Evolutionary conservation across 1,140 invertebrate genomes (phyloP).

Genomic region (Ceratosolen fusciceps): DNA sequence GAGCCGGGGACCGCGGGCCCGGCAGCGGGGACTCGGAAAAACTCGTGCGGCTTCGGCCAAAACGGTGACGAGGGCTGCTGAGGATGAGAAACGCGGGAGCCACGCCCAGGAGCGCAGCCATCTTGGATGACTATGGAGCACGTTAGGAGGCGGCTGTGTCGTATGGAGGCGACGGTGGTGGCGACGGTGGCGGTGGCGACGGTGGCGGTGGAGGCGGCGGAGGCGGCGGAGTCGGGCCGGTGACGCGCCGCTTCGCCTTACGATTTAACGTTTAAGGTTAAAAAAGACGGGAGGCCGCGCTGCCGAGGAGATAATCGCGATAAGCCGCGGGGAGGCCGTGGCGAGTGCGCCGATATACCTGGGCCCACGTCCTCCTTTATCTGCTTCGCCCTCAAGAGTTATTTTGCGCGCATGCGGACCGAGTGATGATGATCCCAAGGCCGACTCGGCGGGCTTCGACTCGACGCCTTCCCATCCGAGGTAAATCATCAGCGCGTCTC

Average conservation of each 20-base stretch:
- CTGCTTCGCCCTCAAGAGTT: conserved; percentile 16
- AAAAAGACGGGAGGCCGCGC: neutral
- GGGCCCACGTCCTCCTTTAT: conserved; percentile 9
- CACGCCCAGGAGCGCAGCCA: conserved; percentile 69
- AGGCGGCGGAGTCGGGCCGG: too few species aligned
- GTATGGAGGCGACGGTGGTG: too few species aligned
- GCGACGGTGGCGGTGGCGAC: too few species aligned
- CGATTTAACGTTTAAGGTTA: conserved; percentile 33
- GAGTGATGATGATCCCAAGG: conserved; percentile 18
- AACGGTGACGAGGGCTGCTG: too few species aligned
- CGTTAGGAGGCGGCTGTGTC: too few species aligned
- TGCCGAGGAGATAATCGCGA: conserved; percentile 1
- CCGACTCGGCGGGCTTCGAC: too few species aligned
- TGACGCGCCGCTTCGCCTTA: too few species aligned
- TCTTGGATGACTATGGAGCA: conserved; percentile 65
- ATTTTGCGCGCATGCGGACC: conserved; percentile 30
- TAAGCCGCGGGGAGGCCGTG: conserved; percentile 1
- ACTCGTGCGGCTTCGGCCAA: too few species aligned
- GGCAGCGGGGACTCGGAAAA: neutral
- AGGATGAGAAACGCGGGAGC: conserved; percentile 41
- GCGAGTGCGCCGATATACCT: conserved; percentile 3
- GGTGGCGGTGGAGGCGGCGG: too few species aligned
- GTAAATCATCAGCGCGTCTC: too few species aligned
- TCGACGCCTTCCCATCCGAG: neutral
- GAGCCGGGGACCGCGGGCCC: neutral